phyloP scores from a whole-genome alignment of 2,888 invertebrate genomes.

The Brenthis daphne region DNA sequence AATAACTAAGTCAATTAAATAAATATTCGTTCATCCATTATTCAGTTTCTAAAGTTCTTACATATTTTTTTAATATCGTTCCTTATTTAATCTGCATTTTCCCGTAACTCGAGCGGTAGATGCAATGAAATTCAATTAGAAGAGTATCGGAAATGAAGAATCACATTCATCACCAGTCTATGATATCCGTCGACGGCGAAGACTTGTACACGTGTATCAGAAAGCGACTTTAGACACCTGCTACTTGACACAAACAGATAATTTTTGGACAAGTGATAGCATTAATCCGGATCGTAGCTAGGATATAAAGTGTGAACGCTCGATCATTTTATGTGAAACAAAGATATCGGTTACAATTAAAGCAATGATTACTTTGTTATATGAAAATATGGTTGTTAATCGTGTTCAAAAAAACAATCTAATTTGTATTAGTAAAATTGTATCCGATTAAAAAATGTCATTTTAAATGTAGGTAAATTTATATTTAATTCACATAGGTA shows the following conservation, averaged over 20 bases:
- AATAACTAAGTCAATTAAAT: too few species aligned
- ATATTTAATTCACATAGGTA: too few species aligned
- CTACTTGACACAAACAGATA: slow-evolving; percentile 50
- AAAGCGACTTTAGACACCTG: slow-evolving; percentile 30
- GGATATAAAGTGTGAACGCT: slow-evolving; percentile 38
- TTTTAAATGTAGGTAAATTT: too few species aligned
- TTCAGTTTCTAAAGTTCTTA: not conserved
- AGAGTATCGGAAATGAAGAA: slow-evolving; percentile 32
- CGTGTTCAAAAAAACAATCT: not conserved
- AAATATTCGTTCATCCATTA: not conserved
- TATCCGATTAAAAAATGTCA: not conserved
- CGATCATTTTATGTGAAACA: slow-evolving; percentile 44
- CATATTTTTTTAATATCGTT: not conserved
- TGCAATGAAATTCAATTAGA: slow-evolving; percentile 31
- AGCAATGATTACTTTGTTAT: slow-evolving; percentile 26
- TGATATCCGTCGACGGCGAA: slow-evolving; percentile 31
- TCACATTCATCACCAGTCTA: slow-evolving; percentile 31
- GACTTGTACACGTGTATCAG: slow-evolving; percentile 28
- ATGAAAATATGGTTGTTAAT: slow-evolving; percentile 21
- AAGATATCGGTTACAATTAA: slow-evolving; percentile 33
- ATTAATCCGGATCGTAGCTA: slow-evolving; percentile 36
- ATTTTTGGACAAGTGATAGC: slow-evolving; percentile 56
- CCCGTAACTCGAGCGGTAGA: slow-evolving; percentile 14
- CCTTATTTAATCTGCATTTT: slow-evolving; percentile 22
- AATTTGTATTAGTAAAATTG: not conserved